Percentiles rank a stretch among this genome's conserved stretches.
Evolutionary conservation across 2,113 vertebrate species (phyloP).

Genomic region (Columba janthina): DNA sequence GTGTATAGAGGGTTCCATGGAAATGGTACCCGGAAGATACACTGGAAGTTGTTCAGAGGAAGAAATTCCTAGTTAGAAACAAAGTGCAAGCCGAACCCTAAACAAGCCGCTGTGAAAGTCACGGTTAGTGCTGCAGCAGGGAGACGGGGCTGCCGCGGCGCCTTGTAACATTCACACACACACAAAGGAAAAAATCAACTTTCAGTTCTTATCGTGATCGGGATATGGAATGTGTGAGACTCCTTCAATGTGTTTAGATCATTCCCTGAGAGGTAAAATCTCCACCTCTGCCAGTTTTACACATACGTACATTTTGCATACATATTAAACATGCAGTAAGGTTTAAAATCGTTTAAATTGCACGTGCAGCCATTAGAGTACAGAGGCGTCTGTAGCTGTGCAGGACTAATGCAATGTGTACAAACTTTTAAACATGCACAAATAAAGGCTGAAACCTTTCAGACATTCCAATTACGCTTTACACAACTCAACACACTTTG

Average conservation of each 20-base stretch:
- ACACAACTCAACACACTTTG: neutral
- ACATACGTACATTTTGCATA: slow-evolving; percentile 63
- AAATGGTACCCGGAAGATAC: neutral
- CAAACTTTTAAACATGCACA: slow-evolving; percentile 49
- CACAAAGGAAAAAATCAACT: neutral
- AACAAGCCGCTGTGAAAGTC: neutral
- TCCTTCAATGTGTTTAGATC: slow-evolving; percentile 32
- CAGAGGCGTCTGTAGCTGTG: slow-evolving; percentile 66
- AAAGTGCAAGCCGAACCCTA: slow-evolving; percentile 26
- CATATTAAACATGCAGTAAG: slow-evolving; percentile 63
- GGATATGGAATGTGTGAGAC: slow-evolving; percentile 52
- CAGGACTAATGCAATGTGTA: slow-evolving; percentile 58
- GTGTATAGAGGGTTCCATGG: neutral
- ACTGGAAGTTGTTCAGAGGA: neutral
- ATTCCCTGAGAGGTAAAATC: slow-evolving; percentile 54
- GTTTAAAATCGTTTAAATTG: slow-evolving; percentile 52
- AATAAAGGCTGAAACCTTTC: slow-evolving; percentile 31
- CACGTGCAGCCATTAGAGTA: slow-evolving; percentile 55
- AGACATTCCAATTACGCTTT: neutral
- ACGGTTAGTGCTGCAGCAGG: neutral
- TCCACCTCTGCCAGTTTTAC: slow-evolving; percentile 66
- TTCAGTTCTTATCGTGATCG: neutral
- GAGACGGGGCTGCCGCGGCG: neutral
- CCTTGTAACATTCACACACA: neutral
- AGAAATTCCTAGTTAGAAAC: neutral